These are phyloP conservation scores for Bubo scandiacus DNA, from an alignment of 2,113 vertebrate species.

Conservation along the genomic window DNA sequence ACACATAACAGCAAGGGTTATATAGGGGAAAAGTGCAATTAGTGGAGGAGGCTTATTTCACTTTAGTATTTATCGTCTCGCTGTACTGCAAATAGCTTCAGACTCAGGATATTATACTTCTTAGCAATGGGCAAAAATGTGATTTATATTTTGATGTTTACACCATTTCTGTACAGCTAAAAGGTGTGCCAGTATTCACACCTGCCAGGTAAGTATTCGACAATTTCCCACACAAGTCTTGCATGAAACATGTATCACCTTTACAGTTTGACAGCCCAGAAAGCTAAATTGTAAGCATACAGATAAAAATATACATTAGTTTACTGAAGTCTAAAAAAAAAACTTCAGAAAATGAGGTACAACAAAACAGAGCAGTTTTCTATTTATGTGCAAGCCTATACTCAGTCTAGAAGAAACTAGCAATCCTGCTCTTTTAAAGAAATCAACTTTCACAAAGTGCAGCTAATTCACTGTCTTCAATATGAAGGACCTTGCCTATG, in stretches of 20 bases:
- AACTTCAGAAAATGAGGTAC: constrained; percentile 54
- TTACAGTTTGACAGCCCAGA: neutral
- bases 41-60: constrained; percentile 13
- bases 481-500: constrained; percentile 69
- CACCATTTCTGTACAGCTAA: neutral
- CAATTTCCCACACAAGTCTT: neutral
- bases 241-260: neutral
- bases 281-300: neutral
- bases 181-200: neutral
- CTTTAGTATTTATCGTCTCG: neutral
- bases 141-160: constrained; percentile 10
- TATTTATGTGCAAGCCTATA: constrained; percentile 53
- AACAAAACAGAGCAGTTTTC: constrained; percentile 12
- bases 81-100: constrained; percentile 1
- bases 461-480: constrained; percentile 66
- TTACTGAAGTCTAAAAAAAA: constrained; percentile 15
- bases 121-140: neutral
- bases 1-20: constrained; percentile 48
- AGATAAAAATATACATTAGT: constrained; percentile 36
- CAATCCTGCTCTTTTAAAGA: constrained; percentile 29
- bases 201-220: neutral
- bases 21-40: neutral
- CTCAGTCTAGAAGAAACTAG: constrained; percentile 31
- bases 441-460: constrained; percentile 22
- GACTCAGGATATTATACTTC: neutral